These are phyloP conservation scores for Zele albiditarsus DNA, from an alignment of 2,888 invertebrate genomes.

Conservation along the genomic window DNA sequence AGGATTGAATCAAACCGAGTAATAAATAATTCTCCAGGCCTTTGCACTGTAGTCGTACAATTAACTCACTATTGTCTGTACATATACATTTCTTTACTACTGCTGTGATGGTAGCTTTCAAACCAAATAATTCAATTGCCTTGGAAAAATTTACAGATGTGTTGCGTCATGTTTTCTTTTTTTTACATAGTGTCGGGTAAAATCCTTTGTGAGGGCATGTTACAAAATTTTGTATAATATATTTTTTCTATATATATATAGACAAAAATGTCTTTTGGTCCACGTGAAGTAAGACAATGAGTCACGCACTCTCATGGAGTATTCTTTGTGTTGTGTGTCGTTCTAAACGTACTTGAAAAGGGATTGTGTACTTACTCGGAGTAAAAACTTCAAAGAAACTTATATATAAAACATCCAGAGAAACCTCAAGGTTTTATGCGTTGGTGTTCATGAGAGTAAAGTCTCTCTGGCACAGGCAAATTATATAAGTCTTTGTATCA, in stretches of 20 bases:
- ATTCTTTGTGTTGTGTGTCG: neutral
- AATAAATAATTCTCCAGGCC: neutral
- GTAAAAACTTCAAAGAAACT: constrained; percentile 9
- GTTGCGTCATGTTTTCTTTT: neutral
- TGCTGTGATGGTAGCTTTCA: neutral
- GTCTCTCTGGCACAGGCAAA: constrained; percentile 63
- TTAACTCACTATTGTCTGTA: neutral
- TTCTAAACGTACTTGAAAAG: neutral
- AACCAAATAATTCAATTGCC: neutral
- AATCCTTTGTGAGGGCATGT: neutral
- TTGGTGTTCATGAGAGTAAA: constrained; percentile 52
- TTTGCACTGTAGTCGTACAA: neutral
- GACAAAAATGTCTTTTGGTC: neutral
- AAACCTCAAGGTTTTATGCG: constrained; percentile 57
- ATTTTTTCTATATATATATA: neutral
- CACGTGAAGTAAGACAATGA: neutral
- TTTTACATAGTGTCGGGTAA: too few relatives aligned
- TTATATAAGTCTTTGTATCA: constrained; percentile 59
- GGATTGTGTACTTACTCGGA: neutral
- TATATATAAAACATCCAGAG: constrained; percentile 29
- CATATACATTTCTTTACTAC: neutral
- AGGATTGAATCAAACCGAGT: constrained; percentile 10
- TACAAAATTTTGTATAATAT: neutral
- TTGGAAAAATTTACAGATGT: neutral
- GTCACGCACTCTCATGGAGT: neutral